Percentiles rank a stretch among this genome's conserved stretches.
These are phyloP conservation scores for Limanda limanda DNA, from an alignment of 2,113 vertebrate species.

Conservation along the genomic window DNA sequence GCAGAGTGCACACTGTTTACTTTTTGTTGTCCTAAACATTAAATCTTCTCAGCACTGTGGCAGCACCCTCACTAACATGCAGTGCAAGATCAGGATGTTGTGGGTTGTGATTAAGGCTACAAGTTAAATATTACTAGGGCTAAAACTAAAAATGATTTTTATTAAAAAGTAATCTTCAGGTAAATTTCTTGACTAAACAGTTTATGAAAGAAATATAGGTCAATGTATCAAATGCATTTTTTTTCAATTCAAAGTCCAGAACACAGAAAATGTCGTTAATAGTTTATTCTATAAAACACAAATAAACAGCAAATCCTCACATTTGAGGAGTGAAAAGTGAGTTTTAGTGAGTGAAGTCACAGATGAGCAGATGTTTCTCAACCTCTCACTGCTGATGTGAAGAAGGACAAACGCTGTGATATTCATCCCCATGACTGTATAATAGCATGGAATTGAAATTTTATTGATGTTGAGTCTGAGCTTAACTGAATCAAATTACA, in stretches of 20 bases:
- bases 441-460: not conserved
- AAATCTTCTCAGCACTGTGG: not conserved
- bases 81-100: constrained; percentile 34
- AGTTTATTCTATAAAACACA: no score
- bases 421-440: not conserved
- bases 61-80: constrained; percentile 2
- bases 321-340: no score
- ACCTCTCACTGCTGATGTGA: not conserved
- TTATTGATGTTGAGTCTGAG: not conserved
- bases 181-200: no score
- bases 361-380: constrained; percentile 36
- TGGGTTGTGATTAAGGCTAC: not conserved
- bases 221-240: no score
- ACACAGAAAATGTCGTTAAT: no score
- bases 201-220: no score
- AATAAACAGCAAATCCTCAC: no score
- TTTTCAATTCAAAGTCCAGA: no score
- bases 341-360: constrained; percentile 44
- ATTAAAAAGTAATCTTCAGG: not conserved
- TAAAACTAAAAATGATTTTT: no score
- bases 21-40: not conserved
- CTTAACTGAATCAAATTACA: not conserved
- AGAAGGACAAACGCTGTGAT: not conserved
- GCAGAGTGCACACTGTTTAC: constrained; percentile 8
- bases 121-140: no score